phyloP scores from a whole-genome alignment of 2,797 vertebrate species.

The Lithobates pipiens region DNA sequence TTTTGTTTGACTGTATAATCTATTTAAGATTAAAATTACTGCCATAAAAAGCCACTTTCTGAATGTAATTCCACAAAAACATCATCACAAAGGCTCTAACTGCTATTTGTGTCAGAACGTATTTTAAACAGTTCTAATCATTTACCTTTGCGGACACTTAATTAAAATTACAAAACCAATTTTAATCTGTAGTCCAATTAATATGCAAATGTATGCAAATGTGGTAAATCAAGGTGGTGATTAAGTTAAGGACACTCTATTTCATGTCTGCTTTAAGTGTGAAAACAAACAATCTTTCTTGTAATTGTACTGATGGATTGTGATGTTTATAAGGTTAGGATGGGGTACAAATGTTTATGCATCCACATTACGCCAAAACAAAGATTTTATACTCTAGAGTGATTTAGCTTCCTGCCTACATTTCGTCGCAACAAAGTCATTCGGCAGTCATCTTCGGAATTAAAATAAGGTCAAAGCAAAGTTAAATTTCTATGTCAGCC shows the following conservation, averaged over 20 bases:
- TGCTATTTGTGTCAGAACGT: constrained; percentile 99
- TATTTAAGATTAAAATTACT: constrained; percentile 97
- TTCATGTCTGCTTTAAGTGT: constrained; percentile 99
- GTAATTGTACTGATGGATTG: constrained; percentile 94
- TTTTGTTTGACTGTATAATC: constrained; percentile 94
- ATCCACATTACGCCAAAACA: constrained; percentile 88
- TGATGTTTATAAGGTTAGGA: constrained; percentile 93
- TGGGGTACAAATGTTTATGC: constrained; percentile 88
- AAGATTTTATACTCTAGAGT: constrained; percentile 89
- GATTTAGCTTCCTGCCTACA: constrained; percentile 86
- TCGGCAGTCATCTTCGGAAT: constrained; percentile 85
- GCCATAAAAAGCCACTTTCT: constrained; percentile 98
- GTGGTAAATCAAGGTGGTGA: constrained; percentile 99
- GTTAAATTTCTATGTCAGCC: constrained; percentile 84
- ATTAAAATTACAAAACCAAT: constrained; percentile 99
- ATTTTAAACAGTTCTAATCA: constrained; percentile 99
- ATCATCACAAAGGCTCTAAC: constrained; percentile 90
- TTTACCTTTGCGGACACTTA: constrained; percentile 99
- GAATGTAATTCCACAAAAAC: constrained; percentile 95
- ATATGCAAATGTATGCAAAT: constrained; percentile 99
- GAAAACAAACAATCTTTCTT: constrained; percentile 96
- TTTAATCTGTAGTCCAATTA: constrained; percentile 99
- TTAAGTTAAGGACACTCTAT: constrained; percentile 99
- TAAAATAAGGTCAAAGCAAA: constrained; percentile 90
- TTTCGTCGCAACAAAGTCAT: constrained; percentile 85